Conservation (phyloP, 2,113 vertebrate genomes). For the Cheirogaleus medius region DNA sequence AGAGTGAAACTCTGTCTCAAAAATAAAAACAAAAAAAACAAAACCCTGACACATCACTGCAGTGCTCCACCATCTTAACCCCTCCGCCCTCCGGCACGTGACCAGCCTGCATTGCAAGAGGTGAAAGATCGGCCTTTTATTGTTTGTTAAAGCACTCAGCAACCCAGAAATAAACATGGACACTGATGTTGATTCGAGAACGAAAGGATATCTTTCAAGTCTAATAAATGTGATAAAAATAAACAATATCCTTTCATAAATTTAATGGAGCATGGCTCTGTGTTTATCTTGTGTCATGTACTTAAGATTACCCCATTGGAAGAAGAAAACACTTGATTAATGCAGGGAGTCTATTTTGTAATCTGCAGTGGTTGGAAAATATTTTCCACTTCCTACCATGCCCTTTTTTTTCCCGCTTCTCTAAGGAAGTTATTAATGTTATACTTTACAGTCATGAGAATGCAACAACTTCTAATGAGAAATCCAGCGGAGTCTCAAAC, state of each 20-base stretch:
- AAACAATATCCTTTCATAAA: slow-evolving; percentile 51
- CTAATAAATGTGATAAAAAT: slow-evolving; percentile 73
- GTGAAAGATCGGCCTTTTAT: slow-evolving; percentile 57
- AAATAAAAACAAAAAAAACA: too few relatives aligned
- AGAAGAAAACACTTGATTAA: slow-evolving; percentile 64
- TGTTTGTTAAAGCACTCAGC: slow-evolving; percentile 64
- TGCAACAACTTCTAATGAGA: not conserved
- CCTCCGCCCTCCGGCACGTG: not conserved
- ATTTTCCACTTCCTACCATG: not conserved
- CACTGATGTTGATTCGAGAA: slow-evolving; percentile 41
- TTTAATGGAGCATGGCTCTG: slow-evolving; percentile 46
- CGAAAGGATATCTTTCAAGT: slow-evolving; percentile 60
- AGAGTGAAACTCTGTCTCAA: too few relatives aligned
- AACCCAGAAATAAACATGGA: slow-evolving; percentile 60
- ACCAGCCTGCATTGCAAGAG: slow-evolving; percentile 47
- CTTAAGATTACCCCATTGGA: slow-evolving; percentile 56
- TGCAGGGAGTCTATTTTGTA: not conserved
- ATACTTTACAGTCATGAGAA: not conserved
- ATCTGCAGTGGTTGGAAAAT: slow-evolving; percentile 16
- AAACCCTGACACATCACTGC: not conserved
- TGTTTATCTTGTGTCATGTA: slow-evolving; percentile 64
- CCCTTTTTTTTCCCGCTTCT: not conserved
- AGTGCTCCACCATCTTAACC: not conserved
- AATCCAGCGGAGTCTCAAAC: not conserved
- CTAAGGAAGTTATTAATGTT: slow-evolving; percentile 13